phyloP scores from a whole-genome alignment of 2,113 vertebrate genomes.

The Tachuris rubrigastra region DNA sequence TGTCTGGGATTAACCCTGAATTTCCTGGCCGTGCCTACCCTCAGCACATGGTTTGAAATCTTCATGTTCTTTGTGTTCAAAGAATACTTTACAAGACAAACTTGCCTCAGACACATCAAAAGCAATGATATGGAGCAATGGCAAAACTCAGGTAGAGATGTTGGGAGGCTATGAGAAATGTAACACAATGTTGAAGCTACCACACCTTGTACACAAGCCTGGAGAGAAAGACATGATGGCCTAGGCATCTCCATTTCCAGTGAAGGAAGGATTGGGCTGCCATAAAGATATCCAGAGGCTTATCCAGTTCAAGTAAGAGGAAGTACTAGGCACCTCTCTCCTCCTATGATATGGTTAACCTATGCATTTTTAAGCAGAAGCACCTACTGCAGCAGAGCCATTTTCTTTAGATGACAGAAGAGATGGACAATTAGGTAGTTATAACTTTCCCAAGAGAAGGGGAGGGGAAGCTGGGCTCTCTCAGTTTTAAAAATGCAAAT shows the following conservation, averaged over 20 bases:
- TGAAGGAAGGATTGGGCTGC: neutral
- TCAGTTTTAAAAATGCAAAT: neutral
- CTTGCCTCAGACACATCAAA: neutral
- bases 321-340: neutral
- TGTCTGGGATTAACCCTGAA: neutral
- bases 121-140: neutral
- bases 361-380: neutral
- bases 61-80: neutral
- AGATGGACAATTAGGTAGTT: neutral
- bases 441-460: neutral
- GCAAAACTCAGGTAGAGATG: neutral
- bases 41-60: neutral
- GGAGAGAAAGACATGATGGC: neutral
- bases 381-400: neutral
- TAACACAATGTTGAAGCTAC: fast-evolving
- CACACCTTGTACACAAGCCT: neutral
- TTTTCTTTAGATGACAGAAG: neutral
- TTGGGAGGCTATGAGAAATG: neutral
- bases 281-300: neutral
- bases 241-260: neutral
- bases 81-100: neutral
- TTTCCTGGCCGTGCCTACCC: neutral
- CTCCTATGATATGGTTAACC: neutral
- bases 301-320: neutral
- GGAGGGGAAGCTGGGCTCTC: neutral